Conservation (phyloP, 2,888 invertebrate species). For the Agrenia bidenticulata region DNA sequence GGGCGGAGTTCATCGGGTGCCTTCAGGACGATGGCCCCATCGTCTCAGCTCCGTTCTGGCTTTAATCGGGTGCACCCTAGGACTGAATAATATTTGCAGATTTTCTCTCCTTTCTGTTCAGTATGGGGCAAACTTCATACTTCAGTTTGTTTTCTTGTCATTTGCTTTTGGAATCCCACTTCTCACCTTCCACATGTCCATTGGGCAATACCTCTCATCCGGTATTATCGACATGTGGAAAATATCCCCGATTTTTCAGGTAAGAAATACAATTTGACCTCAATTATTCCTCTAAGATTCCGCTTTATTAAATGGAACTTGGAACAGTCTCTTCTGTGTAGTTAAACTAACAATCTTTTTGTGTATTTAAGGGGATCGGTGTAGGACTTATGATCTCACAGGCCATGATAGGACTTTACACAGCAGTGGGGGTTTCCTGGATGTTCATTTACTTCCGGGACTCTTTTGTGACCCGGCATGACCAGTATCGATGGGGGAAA, state of each 20-base stretch:
- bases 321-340: too few species aligned
- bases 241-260: constrained; percentile 84
- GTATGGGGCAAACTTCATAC: constrained; percentile 85
- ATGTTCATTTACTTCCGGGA: constrained; percentile 83
- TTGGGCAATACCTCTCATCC: constrained; percentile 79
- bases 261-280: too few species aligned
- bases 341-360: too few species aligned
- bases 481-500: constrained; percentile 78
- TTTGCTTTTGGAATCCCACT: constrained; percentile 79
- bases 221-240: constrained; percentile 92
- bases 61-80: constrained; percentile 79
- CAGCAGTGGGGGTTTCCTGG: constrained; percentile 87
- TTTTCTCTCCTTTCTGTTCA: constrained; percentile 83
- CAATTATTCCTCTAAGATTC: constrained; percentile 7
- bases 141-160: constrained; percentile 83
- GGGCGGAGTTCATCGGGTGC: neutral
- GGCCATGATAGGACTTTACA: constrained; percentile 79
- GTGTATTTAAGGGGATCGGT: constrained; percentile 69
- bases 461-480: constrained; percentile 73
- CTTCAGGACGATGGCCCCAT: constrained; percentile 54
- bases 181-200: constrained; percentile 77
- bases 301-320: too few species aligned
- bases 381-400: constrained; percentile 77
- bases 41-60: constrained; percentile 75
- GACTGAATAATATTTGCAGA: constrained; percentile 83